Evolutionary conservation across 53 echinoderm and acorn worm genomes (phyloP).

Genomic region (Apostichopus leukothele): DNA sequence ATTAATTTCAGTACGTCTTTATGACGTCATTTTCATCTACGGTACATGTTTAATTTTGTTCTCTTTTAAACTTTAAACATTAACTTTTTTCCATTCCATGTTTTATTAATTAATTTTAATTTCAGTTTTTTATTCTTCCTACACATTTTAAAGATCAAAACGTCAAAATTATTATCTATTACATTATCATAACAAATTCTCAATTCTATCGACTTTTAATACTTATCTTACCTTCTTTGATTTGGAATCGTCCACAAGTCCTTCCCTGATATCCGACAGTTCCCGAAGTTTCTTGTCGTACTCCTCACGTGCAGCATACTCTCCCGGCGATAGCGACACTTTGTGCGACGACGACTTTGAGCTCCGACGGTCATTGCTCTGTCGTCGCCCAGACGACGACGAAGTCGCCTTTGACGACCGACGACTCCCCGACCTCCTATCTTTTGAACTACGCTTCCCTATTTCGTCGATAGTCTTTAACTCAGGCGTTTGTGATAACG

Average conservation of each 20-base stretch:
- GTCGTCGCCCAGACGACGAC: neutral
- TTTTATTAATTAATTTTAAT: too few relatives aligned
- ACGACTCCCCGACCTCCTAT: constrained; percentile 11
- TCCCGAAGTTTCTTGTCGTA: constrained; percentile 77
- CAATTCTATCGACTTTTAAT: neutral
- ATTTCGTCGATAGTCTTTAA: constrained; percentile 25
- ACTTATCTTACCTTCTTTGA: constrained; percentile 61
- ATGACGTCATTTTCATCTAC: too few relatives aligned
- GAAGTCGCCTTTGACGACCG: constrained; percentile 31
- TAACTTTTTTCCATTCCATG: too few relatives aligned
- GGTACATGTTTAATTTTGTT: too few relatives aligned
- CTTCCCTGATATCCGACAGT: constrained; percentile 68
- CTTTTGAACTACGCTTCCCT: neutral
- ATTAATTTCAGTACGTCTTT: too few relatives aligned
- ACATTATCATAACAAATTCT: too few relatives aligned
- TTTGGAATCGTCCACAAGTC: constrained; percentile 27
- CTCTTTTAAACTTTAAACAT: too few relatives aligned
- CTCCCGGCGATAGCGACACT: constrained; percentile 76
- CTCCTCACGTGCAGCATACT: constrained; percentile 69
- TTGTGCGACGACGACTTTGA: constrained; percentile 29
- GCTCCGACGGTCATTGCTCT: constrained; percentile 39
- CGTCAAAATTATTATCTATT: too few relatives aligned
- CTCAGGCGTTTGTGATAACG: constrained; percentile 37
- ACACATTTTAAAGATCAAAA: too few relatives aligned
- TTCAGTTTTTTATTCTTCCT: too few relatives aligned